Conservation (phyloP, 2,113 vertebrate genomes). For the Struthidea cinerea region DNA sequence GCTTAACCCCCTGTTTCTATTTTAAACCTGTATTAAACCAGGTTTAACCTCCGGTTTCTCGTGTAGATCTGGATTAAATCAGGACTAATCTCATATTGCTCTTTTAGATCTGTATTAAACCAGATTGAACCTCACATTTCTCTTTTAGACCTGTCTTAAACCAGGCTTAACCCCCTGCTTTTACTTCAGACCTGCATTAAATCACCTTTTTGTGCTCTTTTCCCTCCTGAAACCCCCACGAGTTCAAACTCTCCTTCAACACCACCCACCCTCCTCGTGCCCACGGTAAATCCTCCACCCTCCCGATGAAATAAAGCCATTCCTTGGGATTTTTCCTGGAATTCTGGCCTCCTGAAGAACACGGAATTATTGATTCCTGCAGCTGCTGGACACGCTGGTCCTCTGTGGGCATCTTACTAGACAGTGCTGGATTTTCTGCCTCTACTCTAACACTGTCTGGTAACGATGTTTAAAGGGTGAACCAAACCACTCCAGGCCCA, state of each 20-base stretch:
- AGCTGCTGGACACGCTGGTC: slow-evolving; percentile 58
- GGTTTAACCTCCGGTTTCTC: background rate
- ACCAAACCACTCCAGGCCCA: background rate
- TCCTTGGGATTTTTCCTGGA: background rate
- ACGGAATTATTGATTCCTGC: background rate
- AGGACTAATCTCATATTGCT: background rate
- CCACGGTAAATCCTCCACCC: rapidly evolving
- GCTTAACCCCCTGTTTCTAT: background rate
- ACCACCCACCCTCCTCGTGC: rapidly evolving
- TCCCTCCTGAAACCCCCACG: background rate
- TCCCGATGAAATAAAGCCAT: background rate
- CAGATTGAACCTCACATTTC: background rate
- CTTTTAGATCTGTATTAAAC: background rate
- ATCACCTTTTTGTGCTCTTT: background rate
- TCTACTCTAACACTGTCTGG: slow-evolving; percentile 99
- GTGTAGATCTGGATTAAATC: background rate
- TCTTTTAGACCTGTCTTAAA: background rate
- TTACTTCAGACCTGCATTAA: background rate
- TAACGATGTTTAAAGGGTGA: slow-evolving; percentile 99
- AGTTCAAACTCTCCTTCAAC: background rate
- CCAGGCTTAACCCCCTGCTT: background rate
- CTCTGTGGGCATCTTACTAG: slow-evolving; percentile 97
- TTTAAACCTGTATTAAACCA: too few species aligned
- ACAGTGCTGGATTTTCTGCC: slow-evolving; percentile 95
- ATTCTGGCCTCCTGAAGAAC: background rate